Evolutionary conservation across 2,113 vertebrate genomes (phyloP).

Genomic region (Azemiops feae): DNA sequence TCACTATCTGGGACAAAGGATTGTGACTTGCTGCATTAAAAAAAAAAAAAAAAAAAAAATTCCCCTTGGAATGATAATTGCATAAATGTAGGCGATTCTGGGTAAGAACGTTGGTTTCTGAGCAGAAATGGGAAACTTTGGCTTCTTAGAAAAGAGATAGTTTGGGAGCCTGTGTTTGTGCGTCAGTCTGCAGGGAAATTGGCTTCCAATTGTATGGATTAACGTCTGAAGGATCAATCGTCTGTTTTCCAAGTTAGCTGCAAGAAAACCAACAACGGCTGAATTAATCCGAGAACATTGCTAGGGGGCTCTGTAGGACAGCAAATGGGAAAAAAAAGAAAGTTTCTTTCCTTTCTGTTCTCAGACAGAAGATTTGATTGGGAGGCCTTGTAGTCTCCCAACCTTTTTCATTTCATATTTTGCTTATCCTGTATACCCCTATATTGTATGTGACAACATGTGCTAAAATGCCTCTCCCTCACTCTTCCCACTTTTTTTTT

Average conservation of each 20-base stretch:
- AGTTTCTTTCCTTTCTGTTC: conserved; percentile 29
- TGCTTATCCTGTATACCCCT: conserved; percentile 48
- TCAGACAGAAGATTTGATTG: not conserved
- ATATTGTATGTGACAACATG: conserved; percentile 55
- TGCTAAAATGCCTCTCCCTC: conserved; percentile 37
- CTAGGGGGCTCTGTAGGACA: conserved; percentile 62
- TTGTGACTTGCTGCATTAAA: not conserved
- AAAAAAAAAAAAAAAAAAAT: too few species aligned
- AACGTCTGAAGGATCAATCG: not conserved
- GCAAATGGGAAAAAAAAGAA: conserved; percentile 32
- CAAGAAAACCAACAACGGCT: not conserved
- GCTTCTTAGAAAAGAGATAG: not conserved
- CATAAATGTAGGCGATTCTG: not conserved
- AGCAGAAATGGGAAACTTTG: not conserved
- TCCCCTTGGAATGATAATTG: not conserved
- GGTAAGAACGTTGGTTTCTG: conserved; percentile 1
- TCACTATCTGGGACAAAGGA: not conserved
- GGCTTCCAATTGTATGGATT: not conserved
- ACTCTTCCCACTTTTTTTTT: conserved; percentile 5
- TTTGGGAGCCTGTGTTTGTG: not conserved
- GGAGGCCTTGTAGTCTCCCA: not conserved
- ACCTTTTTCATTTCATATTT: conserved; percentile 36
- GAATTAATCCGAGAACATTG: conserved; percentile 38
- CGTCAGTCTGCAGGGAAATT: not conserved
- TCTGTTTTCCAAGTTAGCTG: not conserved